These are phyloP conservation scores for Eurypyga helias DNA, from an alignment of 2,113 vertebrate species.

Conservation along the genomic window DNA sequence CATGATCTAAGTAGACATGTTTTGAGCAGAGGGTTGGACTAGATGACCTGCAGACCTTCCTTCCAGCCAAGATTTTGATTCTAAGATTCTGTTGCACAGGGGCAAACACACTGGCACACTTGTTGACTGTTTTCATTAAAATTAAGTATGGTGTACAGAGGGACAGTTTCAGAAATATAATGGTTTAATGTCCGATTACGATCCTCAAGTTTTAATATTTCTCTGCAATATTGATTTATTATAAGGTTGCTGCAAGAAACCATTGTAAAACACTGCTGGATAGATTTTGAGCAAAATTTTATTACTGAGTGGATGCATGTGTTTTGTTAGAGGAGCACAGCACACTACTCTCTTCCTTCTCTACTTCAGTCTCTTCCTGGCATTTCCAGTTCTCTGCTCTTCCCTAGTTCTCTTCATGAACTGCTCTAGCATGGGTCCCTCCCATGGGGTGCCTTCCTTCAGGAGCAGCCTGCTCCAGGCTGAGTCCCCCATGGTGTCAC, in stretches of 20 bases:
- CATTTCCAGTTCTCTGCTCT: not conserved
- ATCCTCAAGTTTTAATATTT: not conserved
- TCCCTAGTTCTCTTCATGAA: no score
- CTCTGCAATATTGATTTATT: not conserved
- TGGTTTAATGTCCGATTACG: not conserved
- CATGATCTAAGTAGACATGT: not conserved
- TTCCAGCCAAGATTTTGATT: not conserved
- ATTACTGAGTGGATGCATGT: not conserved
- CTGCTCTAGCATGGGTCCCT: no score
- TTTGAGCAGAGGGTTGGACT: not conserved
- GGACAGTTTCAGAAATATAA: not conserved
- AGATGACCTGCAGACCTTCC: not conserved
- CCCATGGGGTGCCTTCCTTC: no score
- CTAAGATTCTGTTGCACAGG: conserved; percentile 40
- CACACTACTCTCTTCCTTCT: not conserved
- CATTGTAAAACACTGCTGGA: not conserved
- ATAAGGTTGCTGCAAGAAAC: not conserved
- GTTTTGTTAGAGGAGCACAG: not conserved
- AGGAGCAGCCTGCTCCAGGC: no score
- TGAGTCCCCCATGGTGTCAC: no score
- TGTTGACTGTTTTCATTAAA: conserved; percentile 80
- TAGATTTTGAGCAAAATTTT: not conserved
- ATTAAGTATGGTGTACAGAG: conserved; percentile 38
- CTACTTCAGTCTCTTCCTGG: not conserved
- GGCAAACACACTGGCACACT: conserved; percentile 73